These are phyloP conservation scores for Lutraria rhynchaena DNA, from an alignment of 1,140 invertebrate genomes.

Conservation along the genomic window DNA sequence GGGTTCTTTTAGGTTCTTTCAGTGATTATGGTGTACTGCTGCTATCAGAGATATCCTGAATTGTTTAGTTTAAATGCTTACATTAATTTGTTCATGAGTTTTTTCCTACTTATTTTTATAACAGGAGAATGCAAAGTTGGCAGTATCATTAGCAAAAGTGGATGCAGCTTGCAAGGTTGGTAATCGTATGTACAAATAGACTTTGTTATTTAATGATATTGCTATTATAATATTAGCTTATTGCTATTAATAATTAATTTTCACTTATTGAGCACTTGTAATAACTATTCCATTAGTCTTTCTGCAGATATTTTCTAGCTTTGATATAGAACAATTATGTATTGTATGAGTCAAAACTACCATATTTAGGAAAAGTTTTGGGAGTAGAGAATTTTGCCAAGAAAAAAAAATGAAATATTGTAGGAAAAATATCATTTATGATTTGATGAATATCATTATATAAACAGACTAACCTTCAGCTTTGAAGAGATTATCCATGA, in stretches of 20 bases:
- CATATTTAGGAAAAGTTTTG: neutral
- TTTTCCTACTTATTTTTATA: constrained; percentile 39
- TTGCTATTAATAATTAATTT: neutral
- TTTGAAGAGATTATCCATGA: neutral
- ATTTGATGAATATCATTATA: neutral
- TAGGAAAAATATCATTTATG: neutral
- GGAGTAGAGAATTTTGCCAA: neutral
- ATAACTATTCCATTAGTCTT: neutral
- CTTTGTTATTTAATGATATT: no score
- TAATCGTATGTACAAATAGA: no score
- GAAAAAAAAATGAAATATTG: neutral
- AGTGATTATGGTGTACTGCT: neutral
- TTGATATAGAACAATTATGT: no score
- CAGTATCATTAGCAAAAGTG: constrained; percentile 69
- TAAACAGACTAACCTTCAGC: neutral
- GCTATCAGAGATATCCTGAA: neutral
- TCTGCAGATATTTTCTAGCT: no score
- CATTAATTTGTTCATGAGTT: neutral
- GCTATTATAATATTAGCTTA: no score
- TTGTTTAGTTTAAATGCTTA: neutral
- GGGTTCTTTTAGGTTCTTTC: neutral
- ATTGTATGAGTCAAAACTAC: no score
- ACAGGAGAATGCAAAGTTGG: constrained; percentile 73
- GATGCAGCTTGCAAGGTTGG: constrained; percentile 77
- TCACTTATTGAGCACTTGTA: neutral